These are phyloP conservation scores for Parapsyche elsis DNA, from an alignment of 1,140 invertebrate species.

Conservation along the genomic window DNA sequence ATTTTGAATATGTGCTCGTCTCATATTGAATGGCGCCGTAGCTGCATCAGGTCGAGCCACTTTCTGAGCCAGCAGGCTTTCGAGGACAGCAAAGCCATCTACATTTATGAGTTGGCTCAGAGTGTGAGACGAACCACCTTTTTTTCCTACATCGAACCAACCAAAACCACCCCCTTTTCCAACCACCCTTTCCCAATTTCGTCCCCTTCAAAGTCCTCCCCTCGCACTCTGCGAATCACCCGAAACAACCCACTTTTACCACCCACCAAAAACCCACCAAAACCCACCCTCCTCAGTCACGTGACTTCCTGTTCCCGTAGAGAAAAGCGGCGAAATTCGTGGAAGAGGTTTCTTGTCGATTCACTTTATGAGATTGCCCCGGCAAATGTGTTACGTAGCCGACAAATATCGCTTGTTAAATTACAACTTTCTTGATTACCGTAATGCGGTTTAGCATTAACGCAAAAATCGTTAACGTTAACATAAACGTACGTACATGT, in stretches of 20 bases:
- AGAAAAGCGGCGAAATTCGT: slow-evolving; percentile 5
- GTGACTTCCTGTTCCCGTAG: slow-evolving; percentile 19
- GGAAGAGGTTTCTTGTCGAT: slow-evolving; percentile 19
- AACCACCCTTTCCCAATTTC: background rate
- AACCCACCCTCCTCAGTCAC: background rate
- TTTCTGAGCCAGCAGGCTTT: slow-evolving; percentile 8
- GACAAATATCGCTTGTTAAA: background rate
- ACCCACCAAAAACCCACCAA: too few species aligned
- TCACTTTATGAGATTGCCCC: slow-evolving; percentile 30
- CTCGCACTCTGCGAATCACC: background rate
- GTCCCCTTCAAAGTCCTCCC: background rate
- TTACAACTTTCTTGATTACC: background rate
- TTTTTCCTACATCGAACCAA: background rate
- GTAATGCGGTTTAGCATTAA: too few species aligned
- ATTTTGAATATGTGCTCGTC: slow-evolving; percentile 36
- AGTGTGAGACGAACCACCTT: background rate
- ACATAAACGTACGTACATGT: too few species aligned
- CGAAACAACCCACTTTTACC: background rate
- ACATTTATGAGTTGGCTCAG: slow-evolving; percentile 39
- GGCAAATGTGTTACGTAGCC: background rate
- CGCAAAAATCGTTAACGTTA: too few species aligned
- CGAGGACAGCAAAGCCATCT: slow-evolving; percentile 39
- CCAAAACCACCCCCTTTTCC: background rate
- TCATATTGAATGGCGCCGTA: slow-evolving; percentile 10
- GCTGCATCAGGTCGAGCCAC: slow-evolving; percentile 18